These are phyloP conservation scores for Trachelus troglodyta DNA, from an alignment of 2,888 invertebrate genomes.

Conservation along the genomic window DNA sequence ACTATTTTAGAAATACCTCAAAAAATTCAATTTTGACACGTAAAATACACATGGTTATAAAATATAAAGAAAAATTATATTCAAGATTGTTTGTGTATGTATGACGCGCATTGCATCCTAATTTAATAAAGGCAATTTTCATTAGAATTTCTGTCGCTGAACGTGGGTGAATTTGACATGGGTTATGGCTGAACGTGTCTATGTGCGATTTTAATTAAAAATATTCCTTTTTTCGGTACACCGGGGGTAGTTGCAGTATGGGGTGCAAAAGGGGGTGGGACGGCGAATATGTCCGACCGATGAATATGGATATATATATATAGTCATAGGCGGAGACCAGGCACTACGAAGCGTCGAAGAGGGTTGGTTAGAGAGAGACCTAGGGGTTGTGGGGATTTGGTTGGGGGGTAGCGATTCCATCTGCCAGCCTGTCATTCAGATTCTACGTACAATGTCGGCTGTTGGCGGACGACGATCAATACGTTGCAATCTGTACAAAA, in stretches of 20 bases:
- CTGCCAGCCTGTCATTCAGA: conserved; percentile 69
- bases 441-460: conserved; percentile 59
- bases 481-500: conserved; percentile 66
- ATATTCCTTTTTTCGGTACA: conserved; percentile 28
- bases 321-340: conserved; percentile 57
- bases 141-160: conserved; percentile 14
- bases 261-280: conserved; percentile 3
- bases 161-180: conserved; percentile 9
- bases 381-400: conserved; percentile 17
- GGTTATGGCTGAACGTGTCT: neutral
- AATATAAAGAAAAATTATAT: neutral
- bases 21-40: neutral
- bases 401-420: conserved; percentile 64
- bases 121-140: conserved; percentile 33
- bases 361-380: conserved; percentile 44
- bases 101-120: conserved; percentile 4
- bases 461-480: conserved; percentile 63
- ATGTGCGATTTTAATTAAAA: conserved; percentile 47
- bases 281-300: conserved; percentile 29
- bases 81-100: neutral
- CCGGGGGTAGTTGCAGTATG: neutral
- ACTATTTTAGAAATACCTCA: neutral
- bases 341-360: conserved; percentile 50
- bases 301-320: conserved; percentile 69
- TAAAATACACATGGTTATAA: neutral